These are phyloP conservation scores for Drosophila nigromelanica DNA, from an alignment of 1,140 invertebrate genomes.

Conservation along the genomic window DNA sequence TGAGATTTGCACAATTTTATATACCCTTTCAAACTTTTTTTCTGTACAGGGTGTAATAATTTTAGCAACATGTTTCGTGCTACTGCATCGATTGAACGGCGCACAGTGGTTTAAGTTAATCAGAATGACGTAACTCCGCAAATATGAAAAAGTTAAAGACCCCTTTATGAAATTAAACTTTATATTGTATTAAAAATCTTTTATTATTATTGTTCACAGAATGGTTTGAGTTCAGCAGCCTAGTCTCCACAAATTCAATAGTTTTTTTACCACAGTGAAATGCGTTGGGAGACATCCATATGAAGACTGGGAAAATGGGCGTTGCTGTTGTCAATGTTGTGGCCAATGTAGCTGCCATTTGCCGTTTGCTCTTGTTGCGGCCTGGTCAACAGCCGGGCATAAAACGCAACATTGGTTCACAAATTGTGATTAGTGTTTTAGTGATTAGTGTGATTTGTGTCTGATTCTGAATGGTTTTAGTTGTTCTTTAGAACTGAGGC, in stretches of 20 bases:
- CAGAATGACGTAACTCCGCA: not conserved
- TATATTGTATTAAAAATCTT: not conserved
- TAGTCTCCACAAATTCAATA: not conserved
- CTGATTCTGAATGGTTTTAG: constrained; percentile 34
- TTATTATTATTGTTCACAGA: too few relatives aligned
- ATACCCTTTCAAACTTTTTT: not conserved
- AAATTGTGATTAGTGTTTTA: constrained; percentile 71
- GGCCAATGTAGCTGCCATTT: constrained; percentile 34
- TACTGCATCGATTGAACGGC: constrained; percentile 66
- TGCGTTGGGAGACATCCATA: not conserved
- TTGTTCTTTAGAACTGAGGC: not conserved
- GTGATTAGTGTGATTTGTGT: constrained; percentile 67
- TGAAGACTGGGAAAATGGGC: constrained; percentile 18
- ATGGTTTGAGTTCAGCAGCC: too few relatives aligned
- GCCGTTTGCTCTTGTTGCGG: constrained; percentile 49
- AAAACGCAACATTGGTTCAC: constrained; percentile 62
- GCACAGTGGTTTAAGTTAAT: constrained; percentile 36
- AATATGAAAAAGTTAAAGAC: too few relatives aligned
- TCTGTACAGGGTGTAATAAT: constrained; percentile 7
- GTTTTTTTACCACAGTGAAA: constrained; percentile 7
- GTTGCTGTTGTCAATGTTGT: constrained; percentile 41
- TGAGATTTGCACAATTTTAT: too few relatives aligned
- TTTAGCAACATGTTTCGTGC: constrained; percentile 4
- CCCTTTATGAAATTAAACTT: too few relatives aligned
- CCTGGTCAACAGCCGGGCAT: constrained; percentile 38